Evolutionary conservation across 30 jellyfish, hydroid and myxozoan genomes (phyloP).

Genomic region (Chrysaora quinquecirrha): DNA sequence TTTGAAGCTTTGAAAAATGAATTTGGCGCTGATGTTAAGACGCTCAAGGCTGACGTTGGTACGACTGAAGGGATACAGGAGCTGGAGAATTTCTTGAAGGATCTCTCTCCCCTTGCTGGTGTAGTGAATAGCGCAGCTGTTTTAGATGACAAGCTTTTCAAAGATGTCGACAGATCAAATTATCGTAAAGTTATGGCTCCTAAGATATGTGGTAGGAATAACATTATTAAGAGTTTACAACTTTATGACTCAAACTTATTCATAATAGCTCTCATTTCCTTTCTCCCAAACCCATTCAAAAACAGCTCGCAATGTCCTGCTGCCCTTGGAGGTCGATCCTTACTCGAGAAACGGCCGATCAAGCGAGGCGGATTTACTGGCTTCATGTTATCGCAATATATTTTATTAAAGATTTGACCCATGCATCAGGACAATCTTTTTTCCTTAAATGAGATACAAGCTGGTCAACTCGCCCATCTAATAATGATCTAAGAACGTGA

Average conservation of each 20-base stretch:
- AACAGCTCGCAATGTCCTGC: no score
- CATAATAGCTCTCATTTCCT: neutral
- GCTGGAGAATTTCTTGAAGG: conserved; percentile 12
- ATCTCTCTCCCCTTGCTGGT: conserved; percentile 43
- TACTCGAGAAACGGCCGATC: neutral
- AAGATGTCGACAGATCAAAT: conserved; percentile 69
- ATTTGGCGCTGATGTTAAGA: conserved; percentile 11
- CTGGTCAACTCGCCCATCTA: no score
- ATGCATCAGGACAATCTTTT: no score
- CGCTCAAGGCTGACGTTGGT: conserved; percentile 54
- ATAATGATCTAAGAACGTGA: no score
- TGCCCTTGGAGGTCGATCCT: no score
- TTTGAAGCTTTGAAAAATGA: conserved; percentile 10
- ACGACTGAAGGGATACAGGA: conserved; percentile 31
- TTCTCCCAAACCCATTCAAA: no score
- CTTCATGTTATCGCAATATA: no score
- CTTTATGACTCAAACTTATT: no score
- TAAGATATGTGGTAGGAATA: conserved; percentile 51
- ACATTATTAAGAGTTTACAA: neutral
- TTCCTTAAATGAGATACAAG: no score
- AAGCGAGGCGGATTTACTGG: no score
- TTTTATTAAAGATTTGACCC: no score
- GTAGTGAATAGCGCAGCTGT: conserved; percentile 73
- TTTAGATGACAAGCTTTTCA: conserved; percentile 66
- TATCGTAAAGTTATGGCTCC: conserved; percentile 69